Evolutionary conservation across 2,888 invertebrate species (phyloP), one percentile per base, ranked within the genome.

Genomic region (Melieria picta): DNA sequence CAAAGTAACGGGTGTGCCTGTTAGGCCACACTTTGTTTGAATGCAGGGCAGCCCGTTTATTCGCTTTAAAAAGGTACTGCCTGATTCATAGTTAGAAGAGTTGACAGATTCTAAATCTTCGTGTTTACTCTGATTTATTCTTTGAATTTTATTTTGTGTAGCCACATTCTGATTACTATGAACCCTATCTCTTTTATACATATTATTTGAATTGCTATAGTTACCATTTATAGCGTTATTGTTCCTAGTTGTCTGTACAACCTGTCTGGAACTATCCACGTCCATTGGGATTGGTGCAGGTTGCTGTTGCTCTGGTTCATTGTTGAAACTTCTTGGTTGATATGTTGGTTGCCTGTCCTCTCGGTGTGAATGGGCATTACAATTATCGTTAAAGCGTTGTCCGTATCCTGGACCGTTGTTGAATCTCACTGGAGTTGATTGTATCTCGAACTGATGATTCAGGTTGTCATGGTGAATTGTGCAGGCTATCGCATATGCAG

Each of bases 161-260:
- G 60, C 43, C n/a, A 63, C 47, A 63, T 63, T 63, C 46, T 47
- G 47, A 63, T 63, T 48, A 48, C 63, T 47, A 46, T n/a, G 5
- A 47, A 63, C 5, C 47, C 63, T 47, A 63, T 63, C 30, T 63
- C n/a, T 47, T 47, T 63, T 47, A 47, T 63, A 47, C 46, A 47
- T 63, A 63, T 47, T 63, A 13, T 63, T 63, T 47, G 13, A 46
- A 63, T 63, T 63, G 57, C 1, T 13, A 47, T 47, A 63, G 16
- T 63, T 63, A 47, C 63, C 30, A 47, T 63, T 46, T 9, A 16
- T 9, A 63, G 63, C n/a, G 47, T 63, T 63, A 63, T 63, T 47
- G 13, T 47, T 47, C 30, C 63, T 63, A 13, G 47, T 47, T 13
- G 47, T 63, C 13, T 47, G 63, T 63, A 48, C 63, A 47, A 6